These are phyloP conservation scores for Nettapus auritus DNA, from an alignment of 2,113 vertebrate species.

Conservation along the genomic window DNA sequence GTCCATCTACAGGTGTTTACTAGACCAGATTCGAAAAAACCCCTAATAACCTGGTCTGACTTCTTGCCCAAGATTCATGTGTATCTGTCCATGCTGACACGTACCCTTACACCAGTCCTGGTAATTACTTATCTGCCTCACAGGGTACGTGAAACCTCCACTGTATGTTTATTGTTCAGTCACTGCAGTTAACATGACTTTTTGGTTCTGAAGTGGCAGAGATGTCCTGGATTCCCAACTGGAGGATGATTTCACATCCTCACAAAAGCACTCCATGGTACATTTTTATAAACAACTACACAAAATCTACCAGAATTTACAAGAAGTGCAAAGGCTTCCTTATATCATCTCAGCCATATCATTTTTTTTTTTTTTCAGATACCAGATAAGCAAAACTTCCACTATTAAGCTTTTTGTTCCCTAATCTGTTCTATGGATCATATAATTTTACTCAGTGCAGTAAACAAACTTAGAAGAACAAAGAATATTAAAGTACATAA, in stretches of 20 bases:
- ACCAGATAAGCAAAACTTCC: conserved; percentile 4
- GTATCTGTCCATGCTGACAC: background rate
- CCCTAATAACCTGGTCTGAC: background rate
- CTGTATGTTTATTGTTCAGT: background rate
- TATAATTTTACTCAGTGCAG: conserved; percentile 72
- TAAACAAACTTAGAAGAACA: conserved; percentile 70
- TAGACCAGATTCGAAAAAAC: background rate
- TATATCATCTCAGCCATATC: conserved; percentile 11
- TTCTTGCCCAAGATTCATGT: background rate
- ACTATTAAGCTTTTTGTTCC: conserved; percentile 21
- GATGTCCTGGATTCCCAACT: background rate
- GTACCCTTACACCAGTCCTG: background rate
- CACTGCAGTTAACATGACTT: background rate
- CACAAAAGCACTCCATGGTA: background rate
- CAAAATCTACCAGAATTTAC: background rate
- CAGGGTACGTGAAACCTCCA: background rate
- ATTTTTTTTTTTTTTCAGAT: background rate
- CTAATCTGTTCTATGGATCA: conserved; percentile 51
- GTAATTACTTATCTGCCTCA: background rate
- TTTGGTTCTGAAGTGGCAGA: background rate
- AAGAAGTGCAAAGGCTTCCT: background rate
- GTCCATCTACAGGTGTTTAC: background rate
- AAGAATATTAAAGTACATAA: conserved; percentile 69
- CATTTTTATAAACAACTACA: background rate
- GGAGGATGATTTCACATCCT: background rate